Evolutionary conservation across 2,797 vertebrate genomes (phyloP).

Genomic region (Psittacula derbiana): DNA sequence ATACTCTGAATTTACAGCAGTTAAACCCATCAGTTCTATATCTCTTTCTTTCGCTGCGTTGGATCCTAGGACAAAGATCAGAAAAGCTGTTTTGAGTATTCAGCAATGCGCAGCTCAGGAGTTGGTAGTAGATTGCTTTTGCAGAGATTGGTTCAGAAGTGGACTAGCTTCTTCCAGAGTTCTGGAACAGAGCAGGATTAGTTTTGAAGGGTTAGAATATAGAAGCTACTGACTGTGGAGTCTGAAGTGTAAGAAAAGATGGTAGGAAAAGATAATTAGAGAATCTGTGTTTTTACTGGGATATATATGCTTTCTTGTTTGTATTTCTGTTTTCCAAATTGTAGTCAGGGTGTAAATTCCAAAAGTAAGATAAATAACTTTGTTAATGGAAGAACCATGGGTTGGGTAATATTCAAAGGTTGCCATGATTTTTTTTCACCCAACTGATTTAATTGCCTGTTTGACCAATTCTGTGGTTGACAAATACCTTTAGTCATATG

Average conservation of each 20-base stretch:
- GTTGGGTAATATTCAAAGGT: neutral
- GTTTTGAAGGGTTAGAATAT: neutral
- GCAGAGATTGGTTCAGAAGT: neutral
- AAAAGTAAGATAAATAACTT: neutral
- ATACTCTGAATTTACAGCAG: fast-evolving
- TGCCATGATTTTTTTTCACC: neutral
- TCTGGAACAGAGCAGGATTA: neutral
- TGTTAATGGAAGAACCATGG: neutral
- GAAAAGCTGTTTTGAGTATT: neutral
- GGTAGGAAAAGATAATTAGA: neutral
- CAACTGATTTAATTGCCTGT: neutral
- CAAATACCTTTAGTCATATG: neutral
- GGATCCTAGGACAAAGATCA: neutral
- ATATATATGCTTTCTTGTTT: neutral
- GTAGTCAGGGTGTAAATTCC: neutral
- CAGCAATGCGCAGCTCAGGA: neutral
- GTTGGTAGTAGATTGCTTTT: neutral
- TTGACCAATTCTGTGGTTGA: neutral
- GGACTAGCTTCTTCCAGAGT: neutral
- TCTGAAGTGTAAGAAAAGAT: neutral
- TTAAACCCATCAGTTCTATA: neutral
- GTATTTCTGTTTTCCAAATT: neutral
- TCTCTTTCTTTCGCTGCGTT: fast-evolving
- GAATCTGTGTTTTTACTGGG: neutral
- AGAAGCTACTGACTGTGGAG: neutral